Evolutionary conservation across 2,888 invertebrate species (phyloP), one percentile per base, ranked within the genome.

Genomic region (Meteorus cinctellus): DNA sequence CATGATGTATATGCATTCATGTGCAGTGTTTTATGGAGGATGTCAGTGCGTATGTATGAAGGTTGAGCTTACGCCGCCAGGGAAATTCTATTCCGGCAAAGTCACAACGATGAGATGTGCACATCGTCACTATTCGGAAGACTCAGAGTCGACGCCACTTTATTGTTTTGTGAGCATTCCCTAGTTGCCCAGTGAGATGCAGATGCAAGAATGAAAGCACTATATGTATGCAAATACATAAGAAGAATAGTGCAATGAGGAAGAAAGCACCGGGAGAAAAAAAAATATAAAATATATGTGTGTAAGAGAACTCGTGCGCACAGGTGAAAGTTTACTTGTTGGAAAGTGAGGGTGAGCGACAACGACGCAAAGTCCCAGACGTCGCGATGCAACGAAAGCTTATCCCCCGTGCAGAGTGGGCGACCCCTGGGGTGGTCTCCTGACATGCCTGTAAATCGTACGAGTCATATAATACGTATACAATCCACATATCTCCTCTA

Each of bases 81-180:
- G 75, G 71, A 75, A 71, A 71, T 75, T 75, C 45, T 66, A 59
- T 45, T 19, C 65, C 14, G 5, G 67, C 65, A 31, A 36, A 59
- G 55, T 55, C 19, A 60, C 60, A 74, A 76, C 80, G 80, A 81
- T 19, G 66, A 70, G 66, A 67, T 71, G 48, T 31, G 82, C 82
- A 77, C 68, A 76, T 36, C 71, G 29, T 81, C 73, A 80, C 80
- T 78, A 80, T 79, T 81, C 78, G 76, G 79, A 82, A 84, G 83
- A 86, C 84, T 85, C 81, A 81, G 79, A 84, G 82, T 82, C 83
- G 82, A 82, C 83, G 81, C 79, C 76, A 78, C 80, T 79, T 84
- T 84, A 86, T 84, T 84, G 83, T 84, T 85, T 84, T 79, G 82
- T 80, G 77, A 84, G 80, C 78, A 81, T 81, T 80, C 75, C 80